Evolutionary conservation across 2,888 invertebrate species (phyloP).

Genomic region (Notodonta dromedarius): DNA sequence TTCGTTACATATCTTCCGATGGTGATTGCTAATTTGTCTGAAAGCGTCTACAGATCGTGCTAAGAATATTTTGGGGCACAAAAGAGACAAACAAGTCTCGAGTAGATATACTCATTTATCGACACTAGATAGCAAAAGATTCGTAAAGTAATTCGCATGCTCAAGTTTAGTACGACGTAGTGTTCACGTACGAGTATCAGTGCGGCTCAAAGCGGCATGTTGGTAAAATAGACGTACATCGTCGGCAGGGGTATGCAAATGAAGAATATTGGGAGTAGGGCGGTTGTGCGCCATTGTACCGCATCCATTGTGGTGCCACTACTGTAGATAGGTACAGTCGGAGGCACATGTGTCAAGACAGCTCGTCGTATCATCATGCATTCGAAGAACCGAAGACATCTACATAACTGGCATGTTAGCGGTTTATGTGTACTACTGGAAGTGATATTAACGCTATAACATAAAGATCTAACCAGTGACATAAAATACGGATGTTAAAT

Average conservation of each 20-base stretch:
- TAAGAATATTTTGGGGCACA: slow-evolving; percentile 2
- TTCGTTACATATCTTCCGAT: background rate
- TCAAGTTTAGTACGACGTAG: slow-evolving; percentile 24
- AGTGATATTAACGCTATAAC: too few relatives aligned
- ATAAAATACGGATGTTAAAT: too few relatives aligned
- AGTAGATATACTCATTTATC: slow-evolving; percentile 20
- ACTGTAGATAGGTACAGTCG: slow-evolving; percentile 26
- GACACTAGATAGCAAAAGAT: slow-evolving; percentile 19
- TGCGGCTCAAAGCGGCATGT: slow-evolving; percentile 54
- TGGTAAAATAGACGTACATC: slow-evolving; percentile 48
- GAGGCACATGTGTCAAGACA: slow-evolving; percentile 10
- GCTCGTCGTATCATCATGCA: slow-evolving; percentile 6
- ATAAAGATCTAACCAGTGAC: too few relatives aligned
- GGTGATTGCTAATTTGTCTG: background rate
- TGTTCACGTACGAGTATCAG: slow-evolving; percentile 31
- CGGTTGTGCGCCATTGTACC: slow-evolving; percentile 61
- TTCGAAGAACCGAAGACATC: background rate
- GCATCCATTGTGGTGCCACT: slow-evolving; percentile 49
- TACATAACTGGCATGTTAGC: background rate
- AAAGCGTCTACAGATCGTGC: background rate
- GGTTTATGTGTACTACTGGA: too few relatives aligned
- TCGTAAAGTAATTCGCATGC: slow-evolving; percentile 17
- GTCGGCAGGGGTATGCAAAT: slow-evolving; percentile 72
- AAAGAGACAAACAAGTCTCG: slow-evolving; percentile 19
- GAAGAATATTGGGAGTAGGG: slow-evolving; percentile 72